Percentiles rank a stretch among this genome's conserved stretches.
Conservation (phyloP, 2,888 invertebrate genomes). For the Netelia virgata region DNA sequence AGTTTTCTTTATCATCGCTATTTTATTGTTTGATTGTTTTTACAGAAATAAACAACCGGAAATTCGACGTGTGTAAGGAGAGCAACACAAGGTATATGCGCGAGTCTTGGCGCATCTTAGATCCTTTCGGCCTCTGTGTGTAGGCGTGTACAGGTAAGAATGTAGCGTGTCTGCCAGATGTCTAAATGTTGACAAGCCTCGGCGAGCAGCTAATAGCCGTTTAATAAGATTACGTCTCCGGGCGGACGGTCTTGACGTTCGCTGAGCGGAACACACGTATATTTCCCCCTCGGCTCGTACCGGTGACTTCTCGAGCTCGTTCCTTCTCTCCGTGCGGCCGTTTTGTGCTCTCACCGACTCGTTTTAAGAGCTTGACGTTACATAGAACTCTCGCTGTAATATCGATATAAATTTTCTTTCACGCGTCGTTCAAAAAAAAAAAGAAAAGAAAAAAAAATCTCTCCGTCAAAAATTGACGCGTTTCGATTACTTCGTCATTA, state of each 20-base stretch:
- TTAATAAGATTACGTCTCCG: constrained; percentile 84
- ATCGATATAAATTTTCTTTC: constrained; percentile 24
- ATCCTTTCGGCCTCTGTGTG: constrained; percentile 41
- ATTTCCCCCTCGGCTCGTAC: constrained; percentile 62
- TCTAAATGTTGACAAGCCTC: constrained; percentile 84
- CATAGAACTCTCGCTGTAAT: constrained; percentile 59
- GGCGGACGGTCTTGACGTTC: constrained; percentile 81
- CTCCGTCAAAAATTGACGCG: not conserved
- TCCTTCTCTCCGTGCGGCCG: constrained; percentile 63
- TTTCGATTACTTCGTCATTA: not conserved
- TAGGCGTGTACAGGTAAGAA: constrained; percentile 81
- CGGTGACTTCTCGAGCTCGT: constrained; percentile 43
- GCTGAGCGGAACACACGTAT: constrained; percentile 77
- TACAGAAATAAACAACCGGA: not conserved
- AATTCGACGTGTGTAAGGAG: constrained; percentile 29
- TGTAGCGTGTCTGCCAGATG: constrained; percentile 83
- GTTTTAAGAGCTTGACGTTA: constrained; percentile 77
- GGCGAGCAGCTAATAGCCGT: constrained; percentile 84
- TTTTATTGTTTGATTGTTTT: too few species aligned
- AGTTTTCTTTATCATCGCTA: too few species aligned
- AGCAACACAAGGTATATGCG: constrained; percentile 27
- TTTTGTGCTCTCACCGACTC: constrained; percentile 76
- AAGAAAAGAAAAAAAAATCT: too few species aligned
- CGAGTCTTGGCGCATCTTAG: constrained; percentile 31
- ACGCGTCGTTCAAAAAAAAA: not conserved